Base-by-base conservation (phyloP, 2,113 vertebrate species). In the Piaya cayana region DNA sequence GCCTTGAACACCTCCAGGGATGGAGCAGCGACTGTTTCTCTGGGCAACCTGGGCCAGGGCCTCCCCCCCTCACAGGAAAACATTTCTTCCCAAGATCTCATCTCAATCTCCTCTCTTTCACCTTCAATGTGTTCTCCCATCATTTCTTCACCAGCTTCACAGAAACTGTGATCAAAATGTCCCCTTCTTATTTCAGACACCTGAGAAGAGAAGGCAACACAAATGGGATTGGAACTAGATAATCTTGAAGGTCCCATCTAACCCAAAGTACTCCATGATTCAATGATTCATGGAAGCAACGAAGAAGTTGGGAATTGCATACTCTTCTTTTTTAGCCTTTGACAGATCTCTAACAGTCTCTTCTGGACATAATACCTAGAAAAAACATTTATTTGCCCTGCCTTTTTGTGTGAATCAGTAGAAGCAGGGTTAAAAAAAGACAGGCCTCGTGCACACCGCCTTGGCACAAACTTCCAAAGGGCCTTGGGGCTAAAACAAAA, bases 341-440 rank as follows among this genome's bases (percentile, higher is more conserved):
- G 42, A 18, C 18, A 47, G 20, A 27, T 50, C 11, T 34, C 11
- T 6, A 15, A 3, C 3, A 47, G 22, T 2, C 7, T 30, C 20
- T 75, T 34, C 25, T 23, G n/a, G 16, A 39, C 25, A 58, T 23
- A 36, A 62, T 13, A 55, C 8, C 1, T 10, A 11, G 45, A 6
- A 59, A 59, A 42, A 68, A 29, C 9, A 6, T 75, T 55, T 11
- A 10, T 68, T 62, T 22, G 25, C 26, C 19, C n/a, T 36, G 34
- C 6, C 8, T 43, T 25, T 79, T 17, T 6, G 27, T 22, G 2
- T 56, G 83, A 34, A 70, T 30, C 80, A 80, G 90, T 56, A 53
- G 68, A 39, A 89, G 62, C 65, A 36, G 94, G 90, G 95, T 97
- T 96, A 96, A 95, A 93, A 62, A 56, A 60, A 82, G 60, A 8